Evolutionary conservation across 2,888 invertebrate genomes (phyloP), one percentile per base, ranked within the genome.

Genomic region (Craniophora ligustri): DNA sequence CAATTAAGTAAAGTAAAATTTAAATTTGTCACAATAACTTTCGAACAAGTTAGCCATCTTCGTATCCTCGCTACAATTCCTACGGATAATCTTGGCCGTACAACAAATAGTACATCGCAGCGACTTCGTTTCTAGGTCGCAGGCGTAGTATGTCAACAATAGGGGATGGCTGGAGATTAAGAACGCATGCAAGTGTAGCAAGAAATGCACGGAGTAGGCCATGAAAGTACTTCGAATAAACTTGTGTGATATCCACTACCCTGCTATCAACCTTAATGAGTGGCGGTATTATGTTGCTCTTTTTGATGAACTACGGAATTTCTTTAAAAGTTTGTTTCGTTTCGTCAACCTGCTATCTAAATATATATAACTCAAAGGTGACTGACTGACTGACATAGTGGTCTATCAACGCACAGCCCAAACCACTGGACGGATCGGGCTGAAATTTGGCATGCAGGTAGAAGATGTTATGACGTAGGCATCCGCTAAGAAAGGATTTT

Each of bases 101-200:
- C 51, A 26, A 54, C 56, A 59, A 57, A 67, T 39, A 62, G 55
- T 54, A 58, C 53, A 46, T 49, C 32, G 51, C 18, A 41, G 46
- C 54, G 42, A 50, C 66, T 75, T 73, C 74, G 77, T 86, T 86
- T 84, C 76, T 86, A 78, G 87, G 85, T 82, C 87, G 73, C 77
- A 81, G 72, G 73, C 78, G 70, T 74, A 73, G 71, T 79, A 62
- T 78, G 76, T 79, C 81, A 80, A 86, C 86, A 86, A 86, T 86
- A 67, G 73, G 49, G 72, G 71, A 75, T 76, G 81, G 75, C 74
- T 77, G 76, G 62, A 82, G 81, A 85, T 86, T 85, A 83, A 79
- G 81, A 84, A 81, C 73, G 78, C 72, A 70, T 75, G 50, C 48
- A 50, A 51, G 44, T 61, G 75, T 67, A 74, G 68, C 57, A 56